Conservation (phyloP, 2,888 invertebrate species). For the Crossocerus cetratus region DNA sequence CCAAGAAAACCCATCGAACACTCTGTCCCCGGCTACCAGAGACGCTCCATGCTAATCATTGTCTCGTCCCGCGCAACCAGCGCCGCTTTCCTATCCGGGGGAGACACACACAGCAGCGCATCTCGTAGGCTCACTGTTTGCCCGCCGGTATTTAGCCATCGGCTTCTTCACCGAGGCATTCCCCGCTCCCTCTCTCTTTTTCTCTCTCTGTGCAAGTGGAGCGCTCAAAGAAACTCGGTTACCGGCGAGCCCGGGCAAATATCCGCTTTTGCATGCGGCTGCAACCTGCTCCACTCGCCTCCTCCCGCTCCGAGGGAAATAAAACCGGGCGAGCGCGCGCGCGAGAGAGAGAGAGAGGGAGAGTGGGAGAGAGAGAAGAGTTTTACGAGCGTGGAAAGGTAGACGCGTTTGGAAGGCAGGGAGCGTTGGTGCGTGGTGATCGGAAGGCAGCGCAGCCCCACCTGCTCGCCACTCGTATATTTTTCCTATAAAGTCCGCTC, state of each 20-base stretch:
- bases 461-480: constrained; percentile 59
- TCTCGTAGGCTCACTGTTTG: too few species aligned
- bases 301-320: not conserved
- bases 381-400: constrained; percentile 25
- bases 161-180: not conserved
- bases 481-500: constrained; percentile 56
- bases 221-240: constrained; percentile 5
- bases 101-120: too few species aligned
- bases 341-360: not conserved
- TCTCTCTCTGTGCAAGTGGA: not conserved
- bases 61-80: not conserved
- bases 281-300: not conserved
- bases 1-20: not conserved
- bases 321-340: not conserved
- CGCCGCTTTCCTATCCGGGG: too few species aligned
- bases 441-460: constrained; percentile 33
- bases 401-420: not conserved
- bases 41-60: constrained; percentile 1
- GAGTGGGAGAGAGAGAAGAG: not conserved
- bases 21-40: not conserved
- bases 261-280: not conserved
- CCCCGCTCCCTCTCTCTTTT: not conserved
- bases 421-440: constrained; percentile 28
- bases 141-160: not conserved
- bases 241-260: not conserved